phyloP scores from a whole-genome alignment of 1,140 invertebrate species.

The Forficula auricularia region DNA sequence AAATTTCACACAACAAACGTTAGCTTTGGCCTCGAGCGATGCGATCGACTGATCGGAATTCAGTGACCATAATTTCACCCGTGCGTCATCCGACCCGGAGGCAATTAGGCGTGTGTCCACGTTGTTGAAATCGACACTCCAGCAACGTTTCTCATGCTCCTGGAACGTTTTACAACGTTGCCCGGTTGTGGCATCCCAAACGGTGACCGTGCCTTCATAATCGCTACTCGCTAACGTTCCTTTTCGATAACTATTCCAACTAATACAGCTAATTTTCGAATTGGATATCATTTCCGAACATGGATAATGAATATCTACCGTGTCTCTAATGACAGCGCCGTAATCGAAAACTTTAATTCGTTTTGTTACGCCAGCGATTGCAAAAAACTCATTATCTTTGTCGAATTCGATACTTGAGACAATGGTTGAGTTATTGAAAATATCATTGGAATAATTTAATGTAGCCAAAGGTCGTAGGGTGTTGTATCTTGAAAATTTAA shows the following conservation, averaged over 20 bases:
- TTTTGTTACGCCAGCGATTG: constrained; percentile 90
- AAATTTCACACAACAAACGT: constrained; percentile 94
- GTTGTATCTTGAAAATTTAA: constrained; percentile 74
- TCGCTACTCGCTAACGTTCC: constrained; percentile 78
- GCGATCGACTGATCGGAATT: constrained; percentile 75
- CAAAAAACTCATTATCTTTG: constrained; percentile 90
- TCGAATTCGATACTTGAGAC: constrained; percentile 96
- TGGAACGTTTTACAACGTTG: constrained; percentile 54
- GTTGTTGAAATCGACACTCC: constrained; percentile 92
- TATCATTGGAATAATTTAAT: constrained; percentile 77
- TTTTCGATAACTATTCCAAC: constrained; percentile 89
- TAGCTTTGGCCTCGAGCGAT: constrained; percentile 75
- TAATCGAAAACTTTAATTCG: constrained; percentile 91
- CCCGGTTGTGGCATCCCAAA: constrained; percentile 83
- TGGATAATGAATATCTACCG: constrained; percentile 81
- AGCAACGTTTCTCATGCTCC: constrained; percentile 91
- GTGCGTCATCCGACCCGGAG: constrained; percentile 85
- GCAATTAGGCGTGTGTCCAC: constrained; percentile 81
- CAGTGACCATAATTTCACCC: constrained; percentile 86
- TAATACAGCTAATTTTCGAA: constrained; percentile 89
- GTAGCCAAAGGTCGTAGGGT: constrained; percentile 65
- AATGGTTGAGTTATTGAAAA: constrained; percentile 77
- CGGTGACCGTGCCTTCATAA: constrained; percentile 83
- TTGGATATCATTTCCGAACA: constrained; percentile 81
- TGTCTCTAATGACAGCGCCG: constrained; percentile 62